A percentile compares a stretch with the other conserved stretches of the same genome.
phyloP scores from a whole-genome alignment of 64 coral and sea anemone species.

The Astreopora myriophthalma region DNA sequence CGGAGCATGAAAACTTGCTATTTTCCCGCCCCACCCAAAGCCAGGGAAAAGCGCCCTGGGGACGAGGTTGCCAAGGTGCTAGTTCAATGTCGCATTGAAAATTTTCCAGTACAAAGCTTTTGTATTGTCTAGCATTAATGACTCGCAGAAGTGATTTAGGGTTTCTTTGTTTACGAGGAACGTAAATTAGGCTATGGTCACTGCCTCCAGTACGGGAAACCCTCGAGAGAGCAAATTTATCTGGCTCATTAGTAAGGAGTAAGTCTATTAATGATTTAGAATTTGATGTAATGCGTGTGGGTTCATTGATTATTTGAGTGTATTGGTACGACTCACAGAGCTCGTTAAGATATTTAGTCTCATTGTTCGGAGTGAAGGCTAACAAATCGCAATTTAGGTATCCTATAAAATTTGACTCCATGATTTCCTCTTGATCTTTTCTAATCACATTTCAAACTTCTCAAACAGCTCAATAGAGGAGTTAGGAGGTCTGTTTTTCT shows the following conservation, averaged over 20 bases:
- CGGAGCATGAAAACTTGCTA: neutral
- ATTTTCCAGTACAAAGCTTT: neutral
- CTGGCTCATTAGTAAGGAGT: too few species aligned
- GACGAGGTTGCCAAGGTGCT: neutral
- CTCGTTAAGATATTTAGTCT: constrained; percentile 5
- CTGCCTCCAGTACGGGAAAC: neutral
- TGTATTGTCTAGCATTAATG: neutral
- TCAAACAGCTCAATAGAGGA: too few species aligned
- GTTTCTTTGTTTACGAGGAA: neutral
- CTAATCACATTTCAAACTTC: too few species aligned
- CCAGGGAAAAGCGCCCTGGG: too few species aligned
- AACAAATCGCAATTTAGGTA: neutral
- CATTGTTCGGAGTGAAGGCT: neutral
- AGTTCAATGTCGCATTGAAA: neutral
- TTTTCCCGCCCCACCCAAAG: neutral
- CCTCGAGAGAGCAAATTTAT: neutral
- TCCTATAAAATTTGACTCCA: too few species aligned
- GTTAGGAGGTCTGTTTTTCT: too few species aligned
- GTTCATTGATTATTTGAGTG: neutral
- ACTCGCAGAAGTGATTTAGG: neutral
- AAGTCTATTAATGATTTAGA: too few species aligned
- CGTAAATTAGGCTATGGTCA: neutral
- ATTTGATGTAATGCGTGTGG: too few species aligned
- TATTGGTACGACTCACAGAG: constrained; percentile 24
- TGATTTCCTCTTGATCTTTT: too few species aligned